Conservation (phyloP, 1,140 invertebrate genomes). For the Formica exsecta region DNA sequence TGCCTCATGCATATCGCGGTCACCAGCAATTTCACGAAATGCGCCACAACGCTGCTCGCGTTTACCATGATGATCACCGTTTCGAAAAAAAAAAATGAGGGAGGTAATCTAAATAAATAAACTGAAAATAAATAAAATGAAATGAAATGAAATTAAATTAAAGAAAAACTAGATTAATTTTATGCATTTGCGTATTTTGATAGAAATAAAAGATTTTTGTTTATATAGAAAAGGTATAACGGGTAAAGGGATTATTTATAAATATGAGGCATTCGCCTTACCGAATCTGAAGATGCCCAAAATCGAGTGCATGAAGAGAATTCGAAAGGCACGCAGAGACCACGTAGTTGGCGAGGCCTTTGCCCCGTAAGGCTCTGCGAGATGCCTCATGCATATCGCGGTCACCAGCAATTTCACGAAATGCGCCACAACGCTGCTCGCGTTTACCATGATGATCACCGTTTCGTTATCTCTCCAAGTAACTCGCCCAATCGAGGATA, state of each 20-base stretch:
- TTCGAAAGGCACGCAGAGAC: slow-evolving; percentile 82
- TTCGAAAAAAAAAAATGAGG: too few relatives aligned
- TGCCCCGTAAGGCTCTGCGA: slow-evolving; percentile 75
- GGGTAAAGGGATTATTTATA: background rate
- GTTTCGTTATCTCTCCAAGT: background rate
- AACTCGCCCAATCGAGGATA: background rate
- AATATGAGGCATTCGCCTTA: slow-evolving; percentile 63
- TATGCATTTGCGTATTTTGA: background rate
- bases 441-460: slow-evolving; percentile 82
- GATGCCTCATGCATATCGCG: slow-evolving; percentile 80
- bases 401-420: slow-evolving; percentile 81
- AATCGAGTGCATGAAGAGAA: slow-evolving; percentile 82
- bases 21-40: slow-evolving; percentile 81
- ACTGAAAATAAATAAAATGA: background rate
- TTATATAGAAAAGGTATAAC: background rate
- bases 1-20: slow-evolving; percentile 82
- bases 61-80: slow-evolving; percentile 84
- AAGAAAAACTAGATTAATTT: background rate
- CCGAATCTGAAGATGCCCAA: slow-evolving; percentile 83
- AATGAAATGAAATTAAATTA: background rate
- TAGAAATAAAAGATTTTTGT: background rate
- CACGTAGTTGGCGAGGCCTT: slow-evolving; percentile 72
- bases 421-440: slow-evolving; percentile 81
- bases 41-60: slow-evolving; percentile 80
- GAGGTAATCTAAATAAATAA: background rate